These are phyloP conservation scores for Reinhardtius hippoglossoides DNA, from an alignment of 2,113 vertebrate genomes.

Conservation along the genomic window DNA sequence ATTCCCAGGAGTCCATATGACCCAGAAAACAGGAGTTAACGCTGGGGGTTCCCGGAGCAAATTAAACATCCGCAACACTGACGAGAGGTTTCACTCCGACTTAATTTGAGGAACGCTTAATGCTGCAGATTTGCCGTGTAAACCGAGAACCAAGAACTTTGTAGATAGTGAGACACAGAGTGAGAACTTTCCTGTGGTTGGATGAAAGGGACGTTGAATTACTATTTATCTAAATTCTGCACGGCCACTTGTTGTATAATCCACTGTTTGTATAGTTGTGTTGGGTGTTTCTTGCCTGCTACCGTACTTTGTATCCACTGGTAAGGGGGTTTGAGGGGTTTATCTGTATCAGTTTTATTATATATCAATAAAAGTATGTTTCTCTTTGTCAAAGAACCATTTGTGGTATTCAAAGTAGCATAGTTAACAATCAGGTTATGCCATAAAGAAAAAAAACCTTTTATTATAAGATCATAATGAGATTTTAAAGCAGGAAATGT, in stretches of 20 bases:
- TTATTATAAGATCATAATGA: neutral
- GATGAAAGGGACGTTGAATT: neutral
- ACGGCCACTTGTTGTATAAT: too few relatives aligned
- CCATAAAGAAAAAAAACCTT: neutral
- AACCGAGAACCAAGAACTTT: neutral
- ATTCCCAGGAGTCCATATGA: neutral
- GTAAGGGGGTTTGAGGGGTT: too few relatives aligned
- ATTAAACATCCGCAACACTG: neutral
- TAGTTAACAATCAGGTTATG: too few relatives aligned
- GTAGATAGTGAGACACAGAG: neutral
- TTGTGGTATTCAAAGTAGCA: neutral
- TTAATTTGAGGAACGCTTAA: neutral
- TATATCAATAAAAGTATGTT: too few relatives aligned
- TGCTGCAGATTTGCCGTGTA: neutral
- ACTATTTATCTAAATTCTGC: too few relatives aligned
- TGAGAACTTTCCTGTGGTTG: neutral
- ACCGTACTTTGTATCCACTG: too few relatives aligned
- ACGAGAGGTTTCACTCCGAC: neutral
- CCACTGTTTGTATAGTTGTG: too few relatives aligned
- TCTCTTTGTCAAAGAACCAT: too few relatives aligned
- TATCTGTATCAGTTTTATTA: too few relatives aligned
- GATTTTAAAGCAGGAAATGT: neutral
- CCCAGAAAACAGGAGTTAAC: neutral
- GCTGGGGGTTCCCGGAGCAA: neutral
- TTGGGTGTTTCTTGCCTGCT: too few relatives aligned